Evolutionary conservation across 2,888 invertebrate species (phyloP), one percentile per base, ranked within the genome.

Genomic region (Dorcus hopei): DNA sequence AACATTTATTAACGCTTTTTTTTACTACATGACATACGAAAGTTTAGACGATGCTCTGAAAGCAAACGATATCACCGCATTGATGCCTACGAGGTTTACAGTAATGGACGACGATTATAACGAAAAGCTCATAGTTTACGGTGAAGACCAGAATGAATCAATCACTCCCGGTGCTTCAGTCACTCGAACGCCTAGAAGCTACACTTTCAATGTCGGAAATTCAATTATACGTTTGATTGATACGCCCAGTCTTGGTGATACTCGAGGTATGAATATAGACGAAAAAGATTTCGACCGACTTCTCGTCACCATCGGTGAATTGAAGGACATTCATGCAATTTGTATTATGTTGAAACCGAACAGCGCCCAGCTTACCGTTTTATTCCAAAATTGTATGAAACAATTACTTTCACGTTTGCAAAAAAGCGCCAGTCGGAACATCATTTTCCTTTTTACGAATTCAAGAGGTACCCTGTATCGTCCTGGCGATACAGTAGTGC

Each of bases 251-350:
- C 57, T 62, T 26, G 62, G 70, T 2, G 73, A 72, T 49, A 70
- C 70, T 2, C 63, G 69, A 23, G 74, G 73, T 1, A 60, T 63
- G 4, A 58, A 62, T 33, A 61, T 68, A 38, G 71, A 72, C 50
- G 61, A 70, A 33, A 51, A 57, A 9, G 74, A 74, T 50, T 73
- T 70, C 56, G 73, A 74, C 51, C 68, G 69, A 38, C 70, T 75
- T 38, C 59, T 64, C 6, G 33, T 9, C 1, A 54, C 49, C 11
- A 43, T 64, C 2, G 61, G 51, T 2, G 58, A 57, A 51, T 48
- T 61, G 7, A 41, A 57, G 39, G 49, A 62, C 6, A 16, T 64
- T 5, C 54, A 62, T 43, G 64, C 59, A 8, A 62, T 64, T 38
- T 59, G 63, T 39, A 58, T 65, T 11, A 14, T 65, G 49, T 48